Evolutionary conservation across 2,888 invertebrate species (phyloP).

Genomic region (Pasiphila rectangulata): DNA sequence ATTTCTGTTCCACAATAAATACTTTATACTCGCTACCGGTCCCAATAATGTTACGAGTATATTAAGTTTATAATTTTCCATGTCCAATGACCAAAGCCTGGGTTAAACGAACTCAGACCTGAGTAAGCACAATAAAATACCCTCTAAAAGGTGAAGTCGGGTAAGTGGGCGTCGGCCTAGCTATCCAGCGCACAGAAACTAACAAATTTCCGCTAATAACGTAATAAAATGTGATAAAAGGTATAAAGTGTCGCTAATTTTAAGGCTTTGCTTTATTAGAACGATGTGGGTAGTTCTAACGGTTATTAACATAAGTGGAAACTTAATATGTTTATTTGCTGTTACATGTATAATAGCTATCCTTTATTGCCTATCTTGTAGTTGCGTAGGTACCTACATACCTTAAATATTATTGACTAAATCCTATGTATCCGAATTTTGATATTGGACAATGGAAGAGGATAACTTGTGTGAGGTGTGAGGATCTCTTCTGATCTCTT

Average conservation of each 20-base stretch:
- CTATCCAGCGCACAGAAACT: constrained; percentile 42
- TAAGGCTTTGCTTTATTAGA: constrained; percentile 15
- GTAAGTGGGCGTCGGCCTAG: constrained; percentile 54
- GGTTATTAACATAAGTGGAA: background rate
- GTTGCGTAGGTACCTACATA: background rate
- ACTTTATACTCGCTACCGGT: too few species aligned
- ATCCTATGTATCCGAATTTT: too few species aligned
- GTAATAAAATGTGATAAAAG: constrained; percentile 44
- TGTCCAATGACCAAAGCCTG: constrained; percentile 2
- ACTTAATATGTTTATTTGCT: too few species aligned
- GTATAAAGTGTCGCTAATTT: constrained; percentile 32
- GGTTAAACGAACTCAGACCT: constrained; percentile 41
- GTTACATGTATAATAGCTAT: too few species aligned
- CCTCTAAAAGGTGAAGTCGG: constrained; percentile 45
- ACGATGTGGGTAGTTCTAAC: constrained; percentile 7
- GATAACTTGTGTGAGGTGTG: too few species aligned
- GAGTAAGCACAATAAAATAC: constrained; percentile 47
- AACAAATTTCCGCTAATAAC: constrained; percentile 58
- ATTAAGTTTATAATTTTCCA: background rate
- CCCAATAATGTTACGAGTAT: too few species aligned
- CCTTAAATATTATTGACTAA: too few species aligned
- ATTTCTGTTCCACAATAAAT: too few species aligned
- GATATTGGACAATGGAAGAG: too few species aligned
- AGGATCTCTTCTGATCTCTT: too few species aligned
- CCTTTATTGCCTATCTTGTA: background rate